phyloP scores from a whole-genome alignment of 1,140 invertebrate genomes.

The Drosophila setifemur region DNA sequence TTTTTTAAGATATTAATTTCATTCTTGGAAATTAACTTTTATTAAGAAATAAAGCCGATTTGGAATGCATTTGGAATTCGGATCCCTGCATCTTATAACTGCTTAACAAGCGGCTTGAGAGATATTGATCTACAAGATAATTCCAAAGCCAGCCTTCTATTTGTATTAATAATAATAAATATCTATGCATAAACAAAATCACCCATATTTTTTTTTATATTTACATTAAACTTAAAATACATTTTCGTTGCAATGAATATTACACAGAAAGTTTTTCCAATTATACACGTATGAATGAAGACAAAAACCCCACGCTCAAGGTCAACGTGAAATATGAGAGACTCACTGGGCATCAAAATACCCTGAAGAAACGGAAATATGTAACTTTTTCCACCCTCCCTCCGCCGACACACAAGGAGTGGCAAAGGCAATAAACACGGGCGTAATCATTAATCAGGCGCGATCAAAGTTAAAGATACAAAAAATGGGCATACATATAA shows the following conservation, averaged over 20 bases:
- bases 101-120: too few species aligned
- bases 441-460: slow-evolving; percentile 76
- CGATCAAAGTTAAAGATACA: slow-evolving; percentile 78
- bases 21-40: too few species aligned
- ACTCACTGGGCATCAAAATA: slow-evolving; percentile 22
- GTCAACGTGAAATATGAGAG: slow-evolving; percentile 54
- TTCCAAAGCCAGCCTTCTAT: too few species aligned
- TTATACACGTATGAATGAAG: slow-evolving; percentile 34
- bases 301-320: slow-evolving; percentile 8
- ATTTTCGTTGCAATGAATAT: neutral
- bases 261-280: slow-evolving; percentile 13
- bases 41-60: too few species aligned
- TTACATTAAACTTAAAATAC: neutral
- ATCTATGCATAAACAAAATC: too few species aligned
- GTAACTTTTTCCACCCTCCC: slow-evolving; percentile 42
- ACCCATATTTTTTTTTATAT: neutral
- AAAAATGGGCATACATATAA: slow-evolving; percentile 28
- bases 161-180: too few species aligned
- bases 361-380: slow-evolving; percentile 37
- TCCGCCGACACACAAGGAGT: slow-evolving; percentile 9
- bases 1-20: too few species aligned
- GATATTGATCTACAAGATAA: too few species aligned
- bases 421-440: slow-evolving; percentile 69
- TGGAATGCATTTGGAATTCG: too few species aligned
- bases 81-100: too few species aligned